phyloP scores from a whole-genome alignment of 2,797 vertebrate species.

The Coilia nasus region DNA sequence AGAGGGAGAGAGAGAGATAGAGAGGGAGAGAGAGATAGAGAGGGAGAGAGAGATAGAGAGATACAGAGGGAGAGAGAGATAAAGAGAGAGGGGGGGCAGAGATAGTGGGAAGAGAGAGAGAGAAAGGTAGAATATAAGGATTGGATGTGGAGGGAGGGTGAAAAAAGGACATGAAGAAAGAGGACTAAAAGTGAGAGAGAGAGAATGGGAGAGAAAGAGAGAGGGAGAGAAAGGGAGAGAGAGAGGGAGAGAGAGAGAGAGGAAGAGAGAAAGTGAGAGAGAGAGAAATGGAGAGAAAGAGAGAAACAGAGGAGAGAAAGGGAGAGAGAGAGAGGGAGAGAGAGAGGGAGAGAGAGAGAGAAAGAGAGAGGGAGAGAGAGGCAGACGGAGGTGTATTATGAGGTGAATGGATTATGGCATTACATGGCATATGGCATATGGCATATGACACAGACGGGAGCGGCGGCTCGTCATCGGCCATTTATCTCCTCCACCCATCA shows the following conservation, averaged over 20 bases:
- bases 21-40: no score
- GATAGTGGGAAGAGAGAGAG: no score
- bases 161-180: no score
- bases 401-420: constrained; percentile 21
- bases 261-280: not conserved
- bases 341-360: not conserved
- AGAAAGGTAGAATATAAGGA: no score
- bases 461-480: not conserved
- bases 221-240: not conserved
- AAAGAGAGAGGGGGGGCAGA: no score
- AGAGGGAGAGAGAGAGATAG: no score
- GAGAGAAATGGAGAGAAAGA: not conserved
- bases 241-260: not conserved
- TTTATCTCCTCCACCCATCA: constrained; percentile 12
- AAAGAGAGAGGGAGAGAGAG: not conserved
- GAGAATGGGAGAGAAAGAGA: no score
- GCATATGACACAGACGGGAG: constrained; percentile 9
- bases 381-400: not conserved
- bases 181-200: no score
- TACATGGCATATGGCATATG: not conserved
- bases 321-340: not conserved
- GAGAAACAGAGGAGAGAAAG: not conserved
- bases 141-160: no score
- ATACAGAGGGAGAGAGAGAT: no score
- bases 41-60: no score